Evolutionary conservation across 2,888 invertebrate genomes (phyloP), one percentile per base, ranked within the genome.

Genomic region (Drosophila histrio): DNA sequence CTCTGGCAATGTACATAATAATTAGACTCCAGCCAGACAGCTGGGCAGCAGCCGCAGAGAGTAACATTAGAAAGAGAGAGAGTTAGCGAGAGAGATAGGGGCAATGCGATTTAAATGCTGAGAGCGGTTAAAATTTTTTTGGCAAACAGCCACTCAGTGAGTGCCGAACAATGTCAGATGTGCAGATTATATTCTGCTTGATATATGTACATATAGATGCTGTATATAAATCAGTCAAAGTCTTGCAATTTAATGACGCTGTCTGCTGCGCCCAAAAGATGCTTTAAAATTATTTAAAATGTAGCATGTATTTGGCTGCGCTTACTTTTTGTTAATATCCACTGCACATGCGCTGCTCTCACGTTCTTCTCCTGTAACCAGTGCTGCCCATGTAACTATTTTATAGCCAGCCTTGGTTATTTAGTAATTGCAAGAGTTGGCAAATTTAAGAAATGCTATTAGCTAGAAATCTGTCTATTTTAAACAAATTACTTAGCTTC

Each of bases 1-100:
- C 77, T 69, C 80, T 70, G 79, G 53, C 78, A 79, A 72, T 70
- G 65, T 76, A 77, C 56, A 79, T 68, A 79, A 81, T 79, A 67
- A 75, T 74, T 72, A 66, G 54, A 70, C 69, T 74, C 56, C 28
- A 61, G 67, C 74, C 63, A 74, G 74, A 75, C 74, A 75, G 74
- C 74, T 74, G 74, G 74, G 71, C 74, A 67, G 57, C 73, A 69
- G 44, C 53, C 44, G 57, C 64, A 49, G 34, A 22, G 30, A 36
- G 57, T 1, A 46, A 47, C 6, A 26, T 17, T 17, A 50, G 9
- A 36, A 34, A 65, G 72, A 59, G 71, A 6, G 19, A 36, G 34
- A 57, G 44, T 43, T 36, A 28, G 64, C 13, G 6, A 61, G 30
- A 13, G 50, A 13, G 17, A 8, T 17, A 15, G 19, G 39, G n/a